These are phyloP conservation scores for Panthera leo DNA, from an alignment of 2,113 vertebrate species.

Conservation along the genomic window DNA sequence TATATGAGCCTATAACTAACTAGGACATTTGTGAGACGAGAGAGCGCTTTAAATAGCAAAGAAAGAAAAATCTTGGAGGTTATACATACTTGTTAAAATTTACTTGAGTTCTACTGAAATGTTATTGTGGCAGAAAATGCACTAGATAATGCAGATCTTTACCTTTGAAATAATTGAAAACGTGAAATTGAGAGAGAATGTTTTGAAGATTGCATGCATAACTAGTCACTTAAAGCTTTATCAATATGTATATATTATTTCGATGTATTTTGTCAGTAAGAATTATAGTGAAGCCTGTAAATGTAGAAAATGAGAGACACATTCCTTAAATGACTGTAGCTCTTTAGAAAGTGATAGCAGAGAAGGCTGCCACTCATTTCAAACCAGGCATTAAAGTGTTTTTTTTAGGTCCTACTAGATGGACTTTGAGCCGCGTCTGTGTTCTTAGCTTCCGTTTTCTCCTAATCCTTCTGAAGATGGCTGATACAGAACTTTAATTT, in stretches of 20 bases:
- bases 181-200: neutral
- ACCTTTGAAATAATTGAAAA: constrained; percentile 31
- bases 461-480: neutral
- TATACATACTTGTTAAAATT: constrained; percentile 41
- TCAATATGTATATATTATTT: neutral
- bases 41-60: constrained; percentile 22
- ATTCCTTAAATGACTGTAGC: neutral
- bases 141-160: neutral
- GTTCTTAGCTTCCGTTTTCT: neutral
- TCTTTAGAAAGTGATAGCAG: neutral
- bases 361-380: neutral
- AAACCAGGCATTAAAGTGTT: neutral
- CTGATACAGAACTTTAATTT: constrained; percentile 1
- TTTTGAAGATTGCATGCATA: neutral
- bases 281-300: neutral
- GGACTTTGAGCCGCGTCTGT: neutral
- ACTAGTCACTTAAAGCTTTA: neutral
- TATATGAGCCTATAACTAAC: neutral
- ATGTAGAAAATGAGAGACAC: neutral
- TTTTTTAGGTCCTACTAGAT: neutral
- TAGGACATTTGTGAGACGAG: neutral
- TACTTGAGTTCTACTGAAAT: neutral
- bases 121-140: constrained; percentile 52
- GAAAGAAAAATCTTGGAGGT: constrained; percentile 1
- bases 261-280: constrained; percentile 28